These are phyloP conservation scores for Chanos chanos DNA, from an alignment of 2,797 vertebrate genomes.

Conservation along the genomic window DNA sequence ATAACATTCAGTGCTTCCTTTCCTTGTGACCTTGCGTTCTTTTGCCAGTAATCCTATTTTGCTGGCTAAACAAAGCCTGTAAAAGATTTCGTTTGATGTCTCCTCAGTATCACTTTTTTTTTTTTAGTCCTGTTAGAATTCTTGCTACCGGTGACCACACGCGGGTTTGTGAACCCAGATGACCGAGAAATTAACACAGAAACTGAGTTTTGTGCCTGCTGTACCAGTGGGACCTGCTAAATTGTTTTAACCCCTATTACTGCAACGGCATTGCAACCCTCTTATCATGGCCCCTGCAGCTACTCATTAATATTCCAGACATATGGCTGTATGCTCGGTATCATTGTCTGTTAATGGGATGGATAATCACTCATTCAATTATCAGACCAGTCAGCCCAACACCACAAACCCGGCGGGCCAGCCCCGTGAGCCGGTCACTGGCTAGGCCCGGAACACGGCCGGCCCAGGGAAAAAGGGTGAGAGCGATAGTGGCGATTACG, in stretches of 20 bases:
- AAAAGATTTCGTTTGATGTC: too few species aligned
- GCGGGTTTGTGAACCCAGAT: slow-evolving; percentile 42
- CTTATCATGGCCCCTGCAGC: slow-evolving; percentile 95
- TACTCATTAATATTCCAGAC: slow-evolving; percentile 99
- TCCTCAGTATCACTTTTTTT: too few species aligned
- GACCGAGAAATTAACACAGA: slow-evolving; percentile 54
- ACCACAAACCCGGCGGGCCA: slow-evolving; percentile 57
- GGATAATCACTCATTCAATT: slow-evolving; percentile 99
- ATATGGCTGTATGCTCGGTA: slow-evolving; percentile 87
- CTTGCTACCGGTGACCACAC: too few species aligned
- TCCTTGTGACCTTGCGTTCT: too few species aligned
- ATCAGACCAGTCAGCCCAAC: slow-evolving; percentile 88
- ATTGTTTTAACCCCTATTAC: slow-evolving; percentile 80
- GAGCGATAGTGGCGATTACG: slow-evolving; percentile 85
- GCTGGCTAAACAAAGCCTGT: too few species aligned
- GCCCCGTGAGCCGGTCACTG: slow-evolving; percentile 59
- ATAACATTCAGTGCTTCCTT: too few species aligned
- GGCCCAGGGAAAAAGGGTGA: slow-evolving; percentile 81
- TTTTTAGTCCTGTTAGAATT: too few species aligned
- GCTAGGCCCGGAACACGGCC: slow-evolving; percentile 71
- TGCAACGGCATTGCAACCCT: slow-evolving; percentile 56
- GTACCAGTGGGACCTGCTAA: slow-evolving; percentile 52
- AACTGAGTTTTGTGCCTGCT: background rate
- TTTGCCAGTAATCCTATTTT: too few species aligned
- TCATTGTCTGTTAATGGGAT: slow-evolving; percentile 97